Conservation (phyloP, 2,888 invertebrate genomes). For the Drosophila mulleri region DNA sequence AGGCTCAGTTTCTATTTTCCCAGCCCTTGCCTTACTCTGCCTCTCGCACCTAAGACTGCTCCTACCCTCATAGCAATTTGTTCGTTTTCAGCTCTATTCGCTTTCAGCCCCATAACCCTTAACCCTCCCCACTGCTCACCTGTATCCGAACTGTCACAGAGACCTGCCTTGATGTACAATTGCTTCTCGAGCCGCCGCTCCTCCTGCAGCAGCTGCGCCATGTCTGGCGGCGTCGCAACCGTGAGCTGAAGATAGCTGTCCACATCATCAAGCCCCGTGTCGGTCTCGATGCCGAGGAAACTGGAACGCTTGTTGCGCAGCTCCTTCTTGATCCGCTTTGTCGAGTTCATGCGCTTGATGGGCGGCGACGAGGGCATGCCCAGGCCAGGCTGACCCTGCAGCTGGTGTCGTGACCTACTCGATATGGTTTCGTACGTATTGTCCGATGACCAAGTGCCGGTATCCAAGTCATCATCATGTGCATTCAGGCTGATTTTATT, state of each 20-base stretch:
- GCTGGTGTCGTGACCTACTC: constrained; percentile 57
- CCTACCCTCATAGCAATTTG: constrained; percentile 24
- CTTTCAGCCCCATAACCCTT: background rate
- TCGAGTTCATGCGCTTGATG: constrained; percentile 91
- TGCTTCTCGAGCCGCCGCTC: constrained; percentile 92
- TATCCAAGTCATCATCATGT: constrained; percentile 64
- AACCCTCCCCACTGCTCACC: constrained; percentile 70
- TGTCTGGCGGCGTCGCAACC: constrained; percentile 91
- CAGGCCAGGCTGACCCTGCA: constrained; percentile 35
- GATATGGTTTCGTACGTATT: constrained; percentile 84
- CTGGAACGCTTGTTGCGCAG: constrained; percentile 93
- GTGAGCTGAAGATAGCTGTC: constrained; percentile 89
- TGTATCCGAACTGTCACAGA: constrained; percentile 89
- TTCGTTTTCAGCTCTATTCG: constrained; percentile 53
- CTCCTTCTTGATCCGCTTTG: constrained; percentile 94
- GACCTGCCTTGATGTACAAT: constrained; percentile 89
- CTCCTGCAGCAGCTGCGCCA: constrained; percentile 92
- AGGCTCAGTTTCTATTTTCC: constrained; percentile 48
- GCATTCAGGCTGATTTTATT: constrained; percentile 6
- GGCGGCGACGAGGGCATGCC: constrained; percentile 79
- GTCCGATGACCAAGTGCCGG: constrained; percentile 81
- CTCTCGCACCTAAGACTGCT: background rate
- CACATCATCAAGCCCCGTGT: constrained; percentile 86
- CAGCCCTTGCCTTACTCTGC: constrained; percentile 1
- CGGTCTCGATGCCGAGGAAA: constrained; percentile 93